Percentiles rank a stretch among this genome's conserved stretches.
Conservation (phyloP, 2,113 vertebrate genomes). For the Semicossyphus pulcher region DNA sequence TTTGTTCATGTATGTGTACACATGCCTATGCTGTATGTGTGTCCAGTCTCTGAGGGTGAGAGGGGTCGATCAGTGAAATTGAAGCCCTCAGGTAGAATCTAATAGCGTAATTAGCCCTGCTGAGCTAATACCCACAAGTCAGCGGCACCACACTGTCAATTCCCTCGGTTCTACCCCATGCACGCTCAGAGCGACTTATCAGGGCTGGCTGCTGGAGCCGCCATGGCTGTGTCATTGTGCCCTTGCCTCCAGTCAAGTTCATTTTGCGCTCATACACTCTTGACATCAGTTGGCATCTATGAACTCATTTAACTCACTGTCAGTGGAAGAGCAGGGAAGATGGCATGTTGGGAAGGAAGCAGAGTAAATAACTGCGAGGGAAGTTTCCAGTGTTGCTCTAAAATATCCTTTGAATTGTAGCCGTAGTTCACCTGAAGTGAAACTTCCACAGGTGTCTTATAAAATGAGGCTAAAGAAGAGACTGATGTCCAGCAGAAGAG, state of each 20-base stretch:
- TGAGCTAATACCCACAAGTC: slow-evolving; percentile 59
- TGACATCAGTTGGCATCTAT: slow-evolving; percentile 59
- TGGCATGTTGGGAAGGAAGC: background rate
- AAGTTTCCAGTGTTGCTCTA: slow-evolving; percentile 11
- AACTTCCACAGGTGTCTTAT: background rate
- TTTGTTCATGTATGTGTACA: background rate
- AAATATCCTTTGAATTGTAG: slow-evolving; percentile 27
- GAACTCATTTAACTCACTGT: slow-evolving; percentile 55
- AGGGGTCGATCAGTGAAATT: slow-evolving; percentile 30
- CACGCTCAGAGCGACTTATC: slow-evolving; percentile 57
- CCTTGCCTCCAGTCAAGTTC: slow-evolving; percentile 65
- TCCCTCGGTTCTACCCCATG: slow-evolving; percentile 38
- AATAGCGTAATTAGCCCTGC: slow-evolving; percentile 56
- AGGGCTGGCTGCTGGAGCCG: slow-evolving; percentile 44
- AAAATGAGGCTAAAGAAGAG: background rate
- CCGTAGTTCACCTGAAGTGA: background rate
- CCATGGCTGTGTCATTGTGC: slow-evolving; percentile 53
- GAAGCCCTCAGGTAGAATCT: slow-evolving; percentile 43
- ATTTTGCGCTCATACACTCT: slow-evolving; percentile 50
- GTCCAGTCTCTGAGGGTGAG: slow-evolving; percentile 9
- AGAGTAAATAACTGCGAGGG: slow-evolving; percentile 42
- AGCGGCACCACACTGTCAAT: slow-evolving; percentile 49
- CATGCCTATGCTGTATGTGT: background rate
- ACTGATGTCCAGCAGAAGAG: slow-evolving; percentile 24
- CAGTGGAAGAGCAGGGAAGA: slow-evolving; percentile 37